Percentiles rank a stretch among this genome's conserved stretches.
These are phyloP conservation scores for Callinectes sapidus DNA, from an alignment of 2,888 invertebrate species.

Conservation along the genomic window DNA sequence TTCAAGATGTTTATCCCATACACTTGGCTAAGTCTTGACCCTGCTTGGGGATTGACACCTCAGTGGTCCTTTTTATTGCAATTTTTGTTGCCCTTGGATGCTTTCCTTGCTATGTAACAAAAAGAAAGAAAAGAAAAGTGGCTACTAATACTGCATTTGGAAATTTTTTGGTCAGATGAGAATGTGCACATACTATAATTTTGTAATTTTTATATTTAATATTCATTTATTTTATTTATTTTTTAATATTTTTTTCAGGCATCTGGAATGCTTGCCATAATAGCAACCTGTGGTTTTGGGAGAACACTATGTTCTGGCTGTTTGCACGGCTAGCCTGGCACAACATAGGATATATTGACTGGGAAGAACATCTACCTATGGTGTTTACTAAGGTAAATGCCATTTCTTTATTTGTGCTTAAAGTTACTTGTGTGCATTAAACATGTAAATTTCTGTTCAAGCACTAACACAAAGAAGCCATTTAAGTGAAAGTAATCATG, in stretches of 20 bases:
- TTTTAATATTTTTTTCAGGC: slow-evolving; percentile 82
- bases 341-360: slow-evolving; percentile 90
- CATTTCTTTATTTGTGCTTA: not conserved
- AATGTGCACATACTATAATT: not conserved
- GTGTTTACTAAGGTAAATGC: slow-evolving; percentile 79
- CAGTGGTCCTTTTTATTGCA: too few relatives aligned
- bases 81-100: too few relatives aligned
- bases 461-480: too few relatives aligned
- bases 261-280: slow-evolving; percentile 88
- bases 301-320: slow-evolving; percentile 84
- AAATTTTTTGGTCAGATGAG: not conserved
- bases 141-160: too few relatives aligned
- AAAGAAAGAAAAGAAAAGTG: too few relatives aligned
- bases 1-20: too few relatives aligned
- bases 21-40: too few relatives aligned
- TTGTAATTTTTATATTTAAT: not conserved
- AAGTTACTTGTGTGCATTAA: not conserved
- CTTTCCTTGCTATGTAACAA: too few relatives aligned
- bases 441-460: too few relatives aligned
- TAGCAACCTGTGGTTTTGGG: slow-evolving; percentile 77
- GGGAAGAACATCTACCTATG: slow-evolving; percentile 88
- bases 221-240: not conserved
- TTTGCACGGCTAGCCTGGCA: slow-evolving; percentile 84
- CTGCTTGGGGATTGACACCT: too few relatives aligned
- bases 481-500: too few relatives aligned